These are phyloP conservation scores for Eira barbara DNA, from an alignment of 2,113 vertebrate species.

Conservation along the genomic window DNA sequence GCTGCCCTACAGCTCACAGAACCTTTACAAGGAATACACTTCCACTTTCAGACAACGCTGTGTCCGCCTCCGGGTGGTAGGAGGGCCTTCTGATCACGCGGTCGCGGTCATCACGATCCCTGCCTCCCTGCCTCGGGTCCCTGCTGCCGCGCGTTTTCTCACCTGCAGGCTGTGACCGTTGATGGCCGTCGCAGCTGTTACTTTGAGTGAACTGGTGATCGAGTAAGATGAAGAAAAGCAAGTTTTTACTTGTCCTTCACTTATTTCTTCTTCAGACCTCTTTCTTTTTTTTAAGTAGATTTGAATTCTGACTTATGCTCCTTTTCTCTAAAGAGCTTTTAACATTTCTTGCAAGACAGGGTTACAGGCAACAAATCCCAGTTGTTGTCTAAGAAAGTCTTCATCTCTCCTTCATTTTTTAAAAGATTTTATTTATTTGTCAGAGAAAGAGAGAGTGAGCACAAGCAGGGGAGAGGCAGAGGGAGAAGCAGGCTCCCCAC, in stretches of 20 bases:
- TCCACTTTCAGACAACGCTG: not conserved
- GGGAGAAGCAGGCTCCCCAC: too few species aligned
- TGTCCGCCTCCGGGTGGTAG: rapidly evolving
- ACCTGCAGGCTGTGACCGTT: not conserved
- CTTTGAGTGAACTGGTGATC: not conserved
- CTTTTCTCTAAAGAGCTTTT: not conserved
- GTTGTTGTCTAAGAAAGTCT: not conserved
- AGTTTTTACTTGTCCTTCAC: not conserved
- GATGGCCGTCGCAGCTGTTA: not conserved
- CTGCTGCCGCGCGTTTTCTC: not conserved
- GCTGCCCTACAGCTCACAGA: not conserved
- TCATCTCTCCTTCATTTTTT: not conserved
- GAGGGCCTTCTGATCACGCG: too few species aligned
- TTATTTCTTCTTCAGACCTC: not conserved
- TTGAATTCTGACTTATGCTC: too few species aligned
- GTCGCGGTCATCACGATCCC: rapidly evolving
- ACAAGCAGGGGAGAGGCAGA: too few species aligned
- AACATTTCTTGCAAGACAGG: not conserved
- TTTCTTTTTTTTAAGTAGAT: not conserved
- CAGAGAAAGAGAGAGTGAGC: too few species aligned
- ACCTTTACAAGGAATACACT: not conserved
- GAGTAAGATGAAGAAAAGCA: not conserved
- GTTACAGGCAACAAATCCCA: not conserved
- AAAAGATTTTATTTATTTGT: too few species aligned
- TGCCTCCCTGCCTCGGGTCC: not conserved